A percentile compares a stretch with the other conserved stretches of the same genome.
Conservation (phyloP, 2,797 vertebrate species). For the Eospalax fontanierii region DNA sequence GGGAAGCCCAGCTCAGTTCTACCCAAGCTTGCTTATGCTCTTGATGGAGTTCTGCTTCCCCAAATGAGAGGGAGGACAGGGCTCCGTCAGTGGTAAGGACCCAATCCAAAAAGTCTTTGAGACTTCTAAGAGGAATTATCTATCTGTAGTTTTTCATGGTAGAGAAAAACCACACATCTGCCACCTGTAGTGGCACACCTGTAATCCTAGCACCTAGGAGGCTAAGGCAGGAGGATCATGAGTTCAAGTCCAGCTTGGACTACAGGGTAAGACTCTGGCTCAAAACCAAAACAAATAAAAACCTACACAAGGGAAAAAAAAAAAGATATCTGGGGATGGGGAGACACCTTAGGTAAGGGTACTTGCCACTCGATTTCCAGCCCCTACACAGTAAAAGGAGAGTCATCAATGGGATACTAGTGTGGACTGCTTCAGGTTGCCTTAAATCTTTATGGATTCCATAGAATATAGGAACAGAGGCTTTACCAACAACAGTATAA, state of each 20-base stretch:
- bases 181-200: neutral
- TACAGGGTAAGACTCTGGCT: neutral
- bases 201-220: neutral
- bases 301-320: too few species aligned
- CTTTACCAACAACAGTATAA: neutral
- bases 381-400: too few species aligned
- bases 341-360: too few species aligned
- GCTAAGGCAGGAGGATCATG: neutral
- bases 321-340: too few species aligned
- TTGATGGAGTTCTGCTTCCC: slow-evolving; percentile 4
- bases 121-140: neutral
- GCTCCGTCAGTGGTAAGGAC: neutral
- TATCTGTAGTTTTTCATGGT: neutral
- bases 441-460: slow-evolving; percentile 36
- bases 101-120: neutral
- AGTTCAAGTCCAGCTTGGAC: neutral
- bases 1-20: neutral
- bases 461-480: slow-evolving; percentile 47
- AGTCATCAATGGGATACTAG: neutral
- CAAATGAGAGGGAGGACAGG: neutral
- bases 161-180: neutral
- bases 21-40: neutral
- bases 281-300: neutral
- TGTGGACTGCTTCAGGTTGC: neutral
- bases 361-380: too few species aligned